Conservation (phyloP, 2,888 invertebrate species). For the Cantharis flavilabris region DNA sequence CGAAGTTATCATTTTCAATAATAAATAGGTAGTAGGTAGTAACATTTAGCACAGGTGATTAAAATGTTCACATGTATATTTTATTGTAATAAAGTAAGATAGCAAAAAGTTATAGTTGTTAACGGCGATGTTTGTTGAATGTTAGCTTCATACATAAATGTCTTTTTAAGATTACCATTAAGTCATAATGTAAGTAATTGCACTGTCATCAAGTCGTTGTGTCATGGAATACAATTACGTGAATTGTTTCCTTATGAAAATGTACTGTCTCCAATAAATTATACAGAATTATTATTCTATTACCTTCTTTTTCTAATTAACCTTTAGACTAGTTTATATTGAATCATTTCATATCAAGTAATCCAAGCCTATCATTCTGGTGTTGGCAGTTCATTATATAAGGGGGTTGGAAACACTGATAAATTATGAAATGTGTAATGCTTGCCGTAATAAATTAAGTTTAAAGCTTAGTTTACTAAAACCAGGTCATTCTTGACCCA, state of each 20-base stretch:
- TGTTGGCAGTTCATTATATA: too few relatives aligned
- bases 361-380: too few relatives aligned
- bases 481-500: too few relatives aligned
- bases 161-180: slow-evolving; percentile 36
- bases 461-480: too few relatives aligned
- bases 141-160: slow-evolving; percentile 34
- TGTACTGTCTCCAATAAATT: slow-evolving; percentile 3
- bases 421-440: too few relatives aligned
- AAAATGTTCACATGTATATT: slow-evolving; percentile 21
- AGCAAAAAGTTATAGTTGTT: slow-evolving; percentile 17
- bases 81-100: slow-evolving; percentile 22
- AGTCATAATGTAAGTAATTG: slow-evolving; percentile 40
- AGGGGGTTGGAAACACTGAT: too few relatives aligned
- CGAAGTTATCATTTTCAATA: not conserved
- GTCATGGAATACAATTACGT: slow-evolving; percentile 26
- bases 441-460: too few relatives aligned
- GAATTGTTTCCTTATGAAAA: slow-evolving; percentile 1
- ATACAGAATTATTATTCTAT: not conserved
- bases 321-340: not conserved
- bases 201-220: slow-evolving; percentile 33
- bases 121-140: slow-evolving; percentile 30
- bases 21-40: not conserved
- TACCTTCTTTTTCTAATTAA: not conserved
- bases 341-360: too few relatives aligned
- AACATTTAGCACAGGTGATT: slow-evolving; percentile 8